A percentile compares a stretch with the other conserved stretches of the same genome.
phyloP scores from a whole-genome alignment of 2,888 invertebrate species.

The Parascotia fuliginaria region DNA sequence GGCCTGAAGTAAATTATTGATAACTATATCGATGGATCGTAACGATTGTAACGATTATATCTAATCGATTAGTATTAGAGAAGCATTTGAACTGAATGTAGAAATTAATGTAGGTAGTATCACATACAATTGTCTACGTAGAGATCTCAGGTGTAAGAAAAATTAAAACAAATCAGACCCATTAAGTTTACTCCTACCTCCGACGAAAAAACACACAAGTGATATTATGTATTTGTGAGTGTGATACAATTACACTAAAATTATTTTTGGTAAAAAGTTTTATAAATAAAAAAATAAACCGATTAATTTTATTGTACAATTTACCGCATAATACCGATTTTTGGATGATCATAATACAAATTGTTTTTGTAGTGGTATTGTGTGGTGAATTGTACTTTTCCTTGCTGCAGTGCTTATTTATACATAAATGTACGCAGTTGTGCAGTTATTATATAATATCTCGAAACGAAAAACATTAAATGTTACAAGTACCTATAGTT shows the following conservation, averaged over 20 bases:
- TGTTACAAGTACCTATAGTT: no score
- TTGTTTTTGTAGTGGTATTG: neutral
- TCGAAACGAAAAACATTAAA: neutral
- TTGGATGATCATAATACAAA: no score
- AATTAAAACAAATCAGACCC: constrained; percentile 7
- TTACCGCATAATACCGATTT: constrained; percentile 1
- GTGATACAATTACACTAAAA: constrained; percentile 26
- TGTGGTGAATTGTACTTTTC: constrained; percentile 11
- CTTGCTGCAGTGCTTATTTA: constrained; percentile 16
- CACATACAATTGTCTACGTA: constrained; percentile 12
- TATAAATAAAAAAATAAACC: constrained; percentile 11
- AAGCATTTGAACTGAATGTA: constrained; percentile 38
- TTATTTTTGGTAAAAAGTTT: constrained; percentile 40
- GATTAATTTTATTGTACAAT: constrained; percentile 12
- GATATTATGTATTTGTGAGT: constrained; percentile 19
- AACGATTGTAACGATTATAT: constrained; percentile 35
- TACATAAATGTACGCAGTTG: constrained; percentile 16
- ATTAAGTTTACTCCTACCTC: constrained; percentile 24
- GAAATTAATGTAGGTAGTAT: constrained; percentile 20
- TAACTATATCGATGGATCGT: constrained; percentile 38
- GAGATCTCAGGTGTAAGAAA: constrained; percentile 26
- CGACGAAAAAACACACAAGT: constrained; percentile 9
- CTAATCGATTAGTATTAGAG: constrained; percentile 41
- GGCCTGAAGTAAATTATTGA: constrained; percentile 65
- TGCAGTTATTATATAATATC: constrained; percentile 34